phyloP scores from a whole-genome alignment of 2,888 invertebrate genomes.

The Litoditis marina region DNA sequence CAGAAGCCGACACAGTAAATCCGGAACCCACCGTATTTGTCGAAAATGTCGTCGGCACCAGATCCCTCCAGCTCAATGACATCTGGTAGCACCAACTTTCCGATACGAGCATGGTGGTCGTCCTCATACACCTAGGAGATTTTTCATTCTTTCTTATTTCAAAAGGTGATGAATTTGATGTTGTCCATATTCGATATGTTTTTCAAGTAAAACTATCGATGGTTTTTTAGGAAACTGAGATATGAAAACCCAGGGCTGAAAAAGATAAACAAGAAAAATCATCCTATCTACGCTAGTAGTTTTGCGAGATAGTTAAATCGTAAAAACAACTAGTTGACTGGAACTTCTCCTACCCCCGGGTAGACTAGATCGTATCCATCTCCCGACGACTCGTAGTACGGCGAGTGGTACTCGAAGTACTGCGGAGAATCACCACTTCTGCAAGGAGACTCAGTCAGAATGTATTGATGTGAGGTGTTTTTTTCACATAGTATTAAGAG shows the following conservation, averaged over 20 bases:
- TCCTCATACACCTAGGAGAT: conserved; percentile 28
- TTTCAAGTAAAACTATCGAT: too few relatives aligned
- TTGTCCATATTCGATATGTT: too few relatives aligned
- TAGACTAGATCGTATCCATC: conserved; percentile 33
- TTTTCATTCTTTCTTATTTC: background rate
- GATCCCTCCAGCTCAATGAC: conserved; percentile 40
- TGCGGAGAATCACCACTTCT: background rate
- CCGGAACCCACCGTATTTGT: conserved; percentile 36
- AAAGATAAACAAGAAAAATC: background rate
- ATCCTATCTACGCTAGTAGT: too few relatives aligned
- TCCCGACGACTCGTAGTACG: conserved; percentile 31
- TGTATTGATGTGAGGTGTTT: background rate
- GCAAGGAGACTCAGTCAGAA: background rate
- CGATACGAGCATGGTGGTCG: conserved; percentile 34
- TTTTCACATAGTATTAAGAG: too few relatives aligned
- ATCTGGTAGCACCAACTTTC: conserved; percentile 46
- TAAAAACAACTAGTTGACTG: too few relatives aligned
- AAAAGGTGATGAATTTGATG: background rate
- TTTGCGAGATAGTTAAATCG: too few relatives aligned
- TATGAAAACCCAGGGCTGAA: background rate
- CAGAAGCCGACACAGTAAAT: too few relatives aligned
- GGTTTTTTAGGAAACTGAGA: too few relatives aligned
- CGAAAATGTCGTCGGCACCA: conserved; percentile 31
- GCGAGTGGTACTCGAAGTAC: conserved; percentile 18
- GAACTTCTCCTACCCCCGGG: conserved; percentile 26